Conservation (phyloP, 1,140 invertebrate species). For the Drosophila eugracilis region DNA sequence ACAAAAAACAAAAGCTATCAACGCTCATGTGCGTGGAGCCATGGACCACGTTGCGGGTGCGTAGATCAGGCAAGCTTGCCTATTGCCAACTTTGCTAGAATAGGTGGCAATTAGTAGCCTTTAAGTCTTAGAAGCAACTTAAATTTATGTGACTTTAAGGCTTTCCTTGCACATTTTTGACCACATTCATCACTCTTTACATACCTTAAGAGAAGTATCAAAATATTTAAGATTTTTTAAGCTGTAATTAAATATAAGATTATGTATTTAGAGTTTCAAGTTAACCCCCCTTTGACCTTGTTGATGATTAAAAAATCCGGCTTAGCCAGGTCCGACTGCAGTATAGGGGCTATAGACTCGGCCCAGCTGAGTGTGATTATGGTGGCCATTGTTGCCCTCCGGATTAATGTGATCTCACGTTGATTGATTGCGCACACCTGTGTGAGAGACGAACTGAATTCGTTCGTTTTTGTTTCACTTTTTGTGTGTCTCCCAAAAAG, state of each 20-base stretch:
- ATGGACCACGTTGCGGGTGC: conserved; percentile 54
- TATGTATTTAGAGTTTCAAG: background rate
- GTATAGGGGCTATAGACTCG: conserved; percentile 3
- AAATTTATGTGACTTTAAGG: too few species aligned
- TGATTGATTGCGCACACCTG: conserved; percentile 83
- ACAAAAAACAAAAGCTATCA: conserved; percentile 50
- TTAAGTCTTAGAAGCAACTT: too few species aligned
- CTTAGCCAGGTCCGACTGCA: conserved; percentile 1
- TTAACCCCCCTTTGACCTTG: background rate
- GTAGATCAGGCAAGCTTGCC: conserved; percentile 25
- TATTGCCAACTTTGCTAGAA: background rate
- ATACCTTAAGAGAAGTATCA: too few species aligned
- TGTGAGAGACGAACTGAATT: conserved; percentile 68
- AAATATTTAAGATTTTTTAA: too few species aligned
- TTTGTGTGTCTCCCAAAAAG: conserved; percentile 42
- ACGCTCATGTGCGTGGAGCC: conserved; percentile 70
- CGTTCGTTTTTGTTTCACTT: conserved; percentile 30
- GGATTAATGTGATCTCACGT: conserved; percentile 81
- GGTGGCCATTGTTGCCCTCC: conserved; percentile 72
- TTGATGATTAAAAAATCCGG: too few species aligned
- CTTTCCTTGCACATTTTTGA: too few species aligned
- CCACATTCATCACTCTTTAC: too few species aligned
- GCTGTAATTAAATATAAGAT: background rate
- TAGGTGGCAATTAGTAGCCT: too few species aligned
- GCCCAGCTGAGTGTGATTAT: conserved; percentile 65